Conservation (phyloP, 2,797 vertebrate genomes). For the Eurystomus glaucurus region DNA sequence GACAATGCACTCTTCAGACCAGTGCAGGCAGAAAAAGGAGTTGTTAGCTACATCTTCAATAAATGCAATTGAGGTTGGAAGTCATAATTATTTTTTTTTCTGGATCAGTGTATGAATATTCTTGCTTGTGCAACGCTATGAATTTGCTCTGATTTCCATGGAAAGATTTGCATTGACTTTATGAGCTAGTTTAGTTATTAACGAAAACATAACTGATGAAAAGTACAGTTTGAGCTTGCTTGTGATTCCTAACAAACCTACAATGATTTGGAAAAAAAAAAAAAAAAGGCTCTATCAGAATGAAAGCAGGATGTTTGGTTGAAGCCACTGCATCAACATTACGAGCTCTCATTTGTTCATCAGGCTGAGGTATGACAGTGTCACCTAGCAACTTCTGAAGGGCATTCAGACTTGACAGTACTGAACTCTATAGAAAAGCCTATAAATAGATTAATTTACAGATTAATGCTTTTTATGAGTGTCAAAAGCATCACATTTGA, state of each 20-base stretch:
- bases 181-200: neutral
- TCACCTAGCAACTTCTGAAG: conserved; percentile 33
- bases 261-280: neutral
- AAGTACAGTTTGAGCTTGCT: neutral
- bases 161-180: neutral
- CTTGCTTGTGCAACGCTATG: neutral
- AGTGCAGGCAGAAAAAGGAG: neutral
- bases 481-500: neutral
- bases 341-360: neutral
- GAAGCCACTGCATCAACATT: neutral
- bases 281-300: neutral
- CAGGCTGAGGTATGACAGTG: neutral
- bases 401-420: neutral
- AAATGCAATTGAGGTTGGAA: neutral
- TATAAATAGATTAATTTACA: neutral
- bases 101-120: neutral
- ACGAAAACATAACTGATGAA: neutral
- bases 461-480: neutral
- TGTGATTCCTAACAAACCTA: neutral
- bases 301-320: neutral
- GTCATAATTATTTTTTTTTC: neutral
- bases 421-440: neutral
- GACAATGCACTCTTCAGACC: neutral
- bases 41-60: neutral
- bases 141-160: neutral